A percentile compares a stretch with the other conserved stretches of the same genome.
These are phyloP conservation scores for Rafetus swinhoei DNA, from an alignment of 2,113 vertebrate species.

Conservation along the genomic window DNA sequence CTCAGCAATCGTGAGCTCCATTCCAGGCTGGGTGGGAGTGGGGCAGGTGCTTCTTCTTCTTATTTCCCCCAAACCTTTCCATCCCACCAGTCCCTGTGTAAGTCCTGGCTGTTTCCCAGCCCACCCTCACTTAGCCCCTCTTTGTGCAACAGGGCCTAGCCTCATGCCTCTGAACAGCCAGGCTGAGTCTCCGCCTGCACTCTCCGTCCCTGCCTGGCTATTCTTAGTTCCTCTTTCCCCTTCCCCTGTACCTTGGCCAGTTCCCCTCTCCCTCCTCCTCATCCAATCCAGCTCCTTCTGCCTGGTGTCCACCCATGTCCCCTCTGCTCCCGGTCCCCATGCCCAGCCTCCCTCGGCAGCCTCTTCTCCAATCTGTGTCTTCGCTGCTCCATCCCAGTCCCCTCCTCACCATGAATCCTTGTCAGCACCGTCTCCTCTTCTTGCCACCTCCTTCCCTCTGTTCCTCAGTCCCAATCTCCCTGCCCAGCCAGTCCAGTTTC, in stretches of 20 bases:
- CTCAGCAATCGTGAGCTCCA: background rate
- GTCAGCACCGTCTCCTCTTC: accelerated
- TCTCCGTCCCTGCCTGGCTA: too few species aligned
- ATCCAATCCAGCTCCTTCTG: background rate
- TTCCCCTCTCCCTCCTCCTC: background rate
- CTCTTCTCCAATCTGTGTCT: background rate
- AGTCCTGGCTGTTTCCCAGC: background rate
- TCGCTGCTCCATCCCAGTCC: background rate
- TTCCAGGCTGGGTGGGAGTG: background rate
- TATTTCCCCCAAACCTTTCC: background rate
- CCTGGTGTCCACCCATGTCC: background rate
- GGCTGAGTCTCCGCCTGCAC: too few species aligned
- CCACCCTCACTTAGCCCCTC: background rate
- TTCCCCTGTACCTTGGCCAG: too few species aligned
- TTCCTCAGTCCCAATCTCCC: background rate
- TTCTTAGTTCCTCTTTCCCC: too few species aligned
- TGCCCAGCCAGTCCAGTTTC: background rate
- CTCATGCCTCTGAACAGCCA: too few species aligned
- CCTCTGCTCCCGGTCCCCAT: background rate
- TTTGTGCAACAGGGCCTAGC: background rate
- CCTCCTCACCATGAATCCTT: background rate
- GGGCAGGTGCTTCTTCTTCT: background rate
- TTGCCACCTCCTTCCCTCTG: background rate
- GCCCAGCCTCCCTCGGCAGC: background rate
- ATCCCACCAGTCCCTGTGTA: background rate